phyloP scores from a whole-genome alignment of 2,113 vertebrate genomes.

The Dasypus novemcinctus region DNA sequence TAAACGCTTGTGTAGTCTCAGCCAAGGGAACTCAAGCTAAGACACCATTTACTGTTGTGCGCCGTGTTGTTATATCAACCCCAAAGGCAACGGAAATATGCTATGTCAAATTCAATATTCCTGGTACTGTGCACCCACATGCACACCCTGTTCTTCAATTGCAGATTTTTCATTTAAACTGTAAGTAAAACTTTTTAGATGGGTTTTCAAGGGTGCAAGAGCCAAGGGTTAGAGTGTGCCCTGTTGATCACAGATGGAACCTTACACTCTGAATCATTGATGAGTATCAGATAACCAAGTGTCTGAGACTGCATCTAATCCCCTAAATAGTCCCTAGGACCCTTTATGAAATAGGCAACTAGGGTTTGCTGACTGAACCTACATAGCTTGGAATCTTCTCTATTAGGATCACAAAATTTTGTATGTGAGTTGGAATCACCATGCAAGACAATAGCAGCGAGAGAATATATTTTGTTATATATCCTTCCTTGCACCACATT shows the following conservation, averaged over 20 bases:
- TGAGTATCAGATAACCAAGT: constrained; percentile 57
- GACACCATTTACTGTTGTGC: background rate
- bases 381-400: constrained; percentile 58
- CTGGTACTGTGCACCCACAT: background rate
- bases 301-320: constrained; percentile 60
- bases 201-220: constrained; percentile 21
- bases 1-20: background rate
- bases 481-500: constrained; percentile 44
- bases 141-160: background rate
- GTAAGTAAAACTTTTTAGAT: constrained; percentile 42
- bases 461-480: constrained; percentile 54
- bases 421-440: constrained; percentile 47
- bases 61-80: background rate
- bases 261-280: constrained; percentile 63
- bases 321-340: constrained; percentile 33
- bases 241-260: constrained; percentile 38
- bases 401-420: constrained; percentile 70
- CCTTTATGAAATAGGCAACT: constrained; percentile 53
- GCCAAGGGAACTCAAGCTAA: background rate
- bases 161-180: constrained; percentile 41
- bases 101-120: background rate
- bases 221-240: constrained; percentile 50
- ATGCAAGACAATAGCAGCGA: constrained; percentile 1
- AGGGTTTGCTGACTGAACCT: constrained; percentile 71
- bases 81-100: background rate